Base-by-base conservation (phyloP, 1,140 invertebrate genomes). In the Lanistes nyassanus region DNA sequence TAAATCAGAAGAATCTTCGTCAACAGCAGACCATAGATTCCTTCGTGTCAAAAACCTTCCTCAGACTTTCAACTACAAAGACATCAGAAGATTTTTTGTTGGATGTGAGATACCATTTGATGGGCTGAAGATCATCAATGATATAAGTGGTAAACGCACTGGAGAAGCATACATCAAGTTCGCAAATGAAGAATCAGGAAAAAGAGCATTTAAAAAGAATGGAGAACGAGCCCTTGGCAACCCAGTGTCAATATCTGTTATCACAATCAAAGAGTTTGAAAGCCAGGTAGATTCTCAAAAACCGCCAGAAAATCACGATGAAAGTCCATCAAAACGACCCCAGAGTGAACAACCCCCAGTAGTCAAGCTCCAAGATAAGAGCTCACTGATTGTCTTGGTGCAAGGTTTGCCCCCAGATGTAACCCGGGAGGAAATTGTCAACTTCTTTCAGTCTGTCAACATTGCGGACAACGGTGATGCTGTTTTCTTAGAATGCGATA, bases 121-220 rank as follows among this genome's bases (percentile, higher is more conserved):
- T 82, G 94, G 95, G 5, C 92, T 98, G 42, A 97, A 97, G 88
- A 91, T 97, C 79, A 93, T 95, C 13, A 95, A 94, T 83, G 94
- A 96, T 80, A 92, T 92, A 21, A 91, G 93, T 78, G 95, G 96
- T 0, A 92, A 93, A 37, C 91, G 94, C 16, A 94, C 93, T 0
- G 95, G 95, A 1, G 92, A 94, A 34, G 95, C 93, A 16, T 96
- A 93, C 83, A 92, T 97, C 2, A 92, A 93, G 80, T 97, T 97
- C 85, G 91, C 90, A 7, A 75, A 84, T 89, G 0, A 92, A 92
- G 29, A 81, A 13, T 93, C 93, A 56, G 94, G 94, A 71, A 91
- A 93, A 39, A 90, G 93, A 60, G 95, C 95, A 0, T 82, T 97
- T 7, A 88, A 86, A n/a, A 82, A 85, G 3, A 92, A 92, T 84